These are phyloP conservation scores for Megaustenia siamemsis DNA, from an alignment of 2,888 invertebrate species.

Conservation along the genomic window DNA sequence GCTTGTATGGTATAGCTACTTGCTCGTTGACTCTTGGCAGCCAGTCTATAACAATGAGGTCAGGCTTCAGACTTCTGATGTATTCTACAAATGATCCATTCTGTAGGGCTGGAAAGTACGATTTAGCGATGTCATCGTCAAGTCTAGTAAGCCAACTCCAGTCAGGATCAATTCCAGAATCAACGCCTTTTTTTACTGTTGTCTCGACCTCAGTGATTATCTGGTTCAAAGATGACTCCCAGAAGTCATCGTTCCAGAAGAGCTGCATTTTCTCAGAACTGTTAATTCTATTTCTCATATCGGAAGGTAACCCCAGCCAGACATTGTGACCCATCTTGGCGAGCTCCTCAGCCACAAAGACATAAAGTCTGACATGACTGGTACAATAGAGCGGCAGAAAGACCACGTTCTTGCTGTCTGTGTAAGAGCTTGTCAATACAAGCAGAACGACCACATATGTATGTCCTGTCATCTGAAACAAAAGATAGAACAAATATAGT, in stretches of 20 bases:
- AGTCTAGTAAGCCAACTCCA: neutral
- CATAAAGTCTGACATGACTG: slow-evolving; percentile 6
- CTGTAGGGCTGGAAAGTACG: neutral
- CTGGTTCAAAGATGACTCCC: neutral
- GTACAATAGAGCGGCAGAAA: neutral
- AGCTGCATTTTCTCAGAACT: neutral
- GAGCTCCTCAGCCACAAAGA: neutral
- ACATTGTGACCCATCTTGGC: slow-evolving; percentile 4
- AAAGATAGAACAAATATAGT: no score
- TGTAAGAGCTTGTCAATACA: neutral
- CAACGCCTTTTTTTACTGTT: neutral
- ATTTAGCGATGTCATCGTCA: neutral
- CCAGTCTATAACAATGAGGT: slow-evolving; percentile 6
- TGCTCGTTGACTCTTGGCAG: neutral
- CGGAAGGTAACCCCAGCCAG: neutral
- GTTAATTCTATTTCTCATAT: neutral
- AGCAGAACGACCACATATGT: no score
- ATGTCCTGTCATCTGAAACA: no score
- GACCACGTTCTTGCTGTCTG: neutral
- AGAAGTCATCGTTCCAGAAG: slow-evolving; percentile 3
- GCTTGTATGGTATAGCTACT: slow-evolving; percentile 1
- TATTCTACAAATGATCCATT: neutral
- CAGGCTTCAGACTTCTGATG: neutral
- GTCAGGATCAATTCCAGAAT: neutral
- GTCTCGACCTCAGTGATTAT: neutral